Conservation (phyloP, 2,797 vertebrate genomes). For the Orestias chungarensis region DNA sequence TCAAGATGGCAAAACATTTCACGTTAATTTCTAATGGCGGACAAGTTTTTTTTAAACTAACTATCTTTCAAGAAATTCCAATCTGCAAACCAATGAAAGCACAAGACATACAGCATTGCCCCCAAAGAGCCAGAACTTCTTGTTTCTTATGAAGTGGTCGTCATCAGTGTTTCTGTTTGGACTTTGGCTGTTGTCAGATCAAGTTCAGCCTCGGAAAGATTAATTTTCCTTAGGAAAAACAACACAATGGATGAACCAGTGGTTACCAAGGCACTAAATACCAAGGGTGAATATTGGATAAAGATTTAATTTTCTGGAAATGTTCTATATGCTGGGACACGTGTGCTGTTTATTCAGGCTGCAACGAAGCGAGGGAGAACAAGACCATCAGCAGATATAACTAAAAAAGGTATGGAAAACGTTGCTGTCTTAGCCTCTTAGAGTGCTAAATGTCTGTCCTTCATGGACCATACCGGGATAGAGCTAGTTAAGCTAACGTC, state of each 20-base stretch:
- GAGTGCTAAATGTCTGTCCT: not conserved
- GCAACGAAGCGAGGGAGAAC: not conserved
- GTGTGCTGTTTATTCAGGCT: not conserved
- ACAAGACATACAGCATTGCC: not conserved
- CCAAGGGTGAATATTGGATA: no score
- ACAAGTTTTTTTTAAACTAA: not conserved
- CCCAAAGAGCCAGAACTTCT: conserved; percentile 5
- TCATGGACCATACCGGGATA: not conserved
- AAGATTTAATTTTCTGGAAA: no score
- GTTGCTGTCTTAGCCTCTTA: not conserved
- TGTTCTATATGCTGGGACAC: not conserved
- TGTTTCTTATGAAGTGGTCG: not conserved
- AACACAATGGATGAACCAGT: not conserved
- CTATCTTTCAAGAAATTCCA: conserved; percentile 48
- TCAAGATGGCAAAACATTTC: not conserved
- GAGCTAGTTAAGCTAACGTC: not conserved
- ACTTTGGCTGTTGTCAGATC: not conserved
- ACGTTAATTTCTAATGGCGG: no score
- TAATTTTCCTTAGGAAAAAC: not conserved
- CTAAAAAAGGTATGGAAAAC: not conserved
- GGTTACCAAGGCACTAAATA: not conserved
- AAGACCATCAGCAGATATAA: not conserved
- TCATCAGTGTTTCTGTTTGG: not conserved
- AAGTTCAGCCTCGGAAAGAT: not conserved
- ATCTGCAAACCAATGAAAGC: conserved; percentile 26